Conservation (phyloP, 1,140 invertebrate genomes). For the Schlechtendalia chinensis region DNA sequence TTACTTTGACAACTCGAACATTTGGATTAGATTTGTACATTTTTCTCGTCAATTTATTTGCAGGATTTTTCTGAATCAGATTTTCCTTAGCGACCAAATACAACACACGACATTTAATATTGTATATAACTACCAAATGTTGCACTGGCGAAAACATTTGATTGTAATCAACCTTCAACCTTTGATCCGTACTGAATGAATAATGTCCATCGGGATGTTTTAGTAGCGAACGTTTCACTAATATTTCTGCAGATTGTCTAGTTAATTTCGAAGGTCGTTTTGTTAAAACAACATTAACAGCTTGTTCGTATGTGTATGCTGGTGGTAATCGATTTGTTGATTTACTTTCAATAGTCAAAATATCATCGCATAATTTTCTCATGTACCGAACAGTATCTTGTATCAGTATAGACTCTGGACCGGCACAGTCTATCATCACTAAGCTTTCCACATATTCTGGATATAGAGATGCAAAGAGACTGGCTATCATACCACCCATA, state of each 20-base stretch:
- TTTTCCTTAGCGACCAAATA: constrained; percentile 53
- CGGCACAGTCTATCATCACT: constrained; percentile 60
- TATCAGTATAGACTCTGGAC: constrained; percentile 54
- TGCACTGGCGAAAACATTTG: constrained; percentile 52
- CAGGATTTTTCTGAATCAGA: background rate
- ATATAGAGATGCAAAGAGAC: constrained; percentile 58
- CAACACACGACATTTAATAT: constrained; percentile 54
- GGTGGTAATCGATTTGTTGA: constrained; percentile 54
- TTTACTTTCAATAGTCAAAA: constrained; percentile 44
- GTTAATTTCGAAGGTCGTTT: constrained; percentile 55
- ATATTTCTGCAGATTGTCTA: constrained; percentile 57
- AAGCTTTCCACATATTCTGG: constrained; percentile 60
- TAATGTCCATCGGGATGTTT: constrained; percentile 55
- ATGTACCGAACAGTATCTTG: constrained; percentile 54
- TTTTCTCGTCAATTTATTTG: constrained; percentile 50
- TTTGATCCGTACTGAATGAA: constrained; percentile 55
- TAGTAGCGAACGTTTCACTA: constrained; percentile 59
- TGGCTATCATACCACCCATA: constrained; percentile 60
- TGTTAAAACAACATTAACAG: constrained; percentile 57
- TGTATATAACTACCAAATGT: constrained; percentile 47
- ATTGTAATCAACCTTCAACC: constrained; percentile 53
- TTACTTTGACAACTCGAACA: constrained; percentile 57
- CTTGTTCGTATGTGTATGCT: constrained; percentile 60
- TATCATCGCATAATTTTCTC: constrained; percentile 54
- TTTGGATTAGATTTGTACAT: constrained; percentile 54